Base-by-base conservation (phyloP, 2,888 invertebrate species). In the Cryptocephalus moraei region DNA sequence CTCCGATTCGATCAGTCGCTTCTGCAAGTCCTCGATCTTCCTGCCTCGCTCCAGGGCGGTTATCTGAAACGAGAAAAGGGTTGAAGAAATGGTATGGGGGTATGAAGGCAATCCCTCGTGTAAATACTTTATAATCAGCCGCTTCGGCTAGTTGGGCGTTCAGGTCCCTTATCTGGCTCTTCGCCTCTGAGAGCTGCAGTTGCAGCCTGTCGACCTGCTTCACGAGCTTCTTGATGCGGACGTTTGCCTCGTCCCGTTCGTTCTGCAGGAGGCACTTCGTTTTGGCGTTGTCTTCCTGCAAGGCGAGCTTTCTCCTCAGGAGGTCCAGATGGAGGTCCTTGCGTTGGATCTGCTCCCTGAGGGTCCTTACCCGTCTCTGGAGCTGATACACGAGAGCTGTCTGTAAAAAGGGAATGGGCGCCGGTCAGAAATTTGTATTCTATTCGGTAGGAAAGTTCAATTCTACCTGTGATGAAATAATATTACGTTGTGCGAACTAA, bases 251-350 rank as follows among this genome's bases (percentile, higher is more conserved):
- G 57, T 84, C 84, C 10, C 84, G 75, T 62, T 84, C 84, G 0
- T 79, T 80, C 61, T 80, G 79, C 22, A 84, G 61, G 42, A 82
- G 64, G 47, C 78, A 76, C 59, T 79, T 80, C 33, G 78, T 75
- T 49, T 82, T 74, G 2, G 79, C 75, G 46, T 78, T 81, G 57
- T 87, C 86, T 67, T 91, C 91, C 68, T 91, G 86, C 10, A 91
- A 77, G 48, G 84, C 84, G 45, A 94, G 73, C 69, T 95, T 95
- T 57, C 92, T 82, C 39, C 92, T 77, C 42, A 94, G 73, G 49
- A 94, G 75, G 70, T 95, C 94, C 63, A 94, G 73, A 67, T 95
- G 94, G 38, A 94, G 75, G 65, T 95, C 95, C 61, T 92, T 84
- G 48, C 92, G 81, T 64, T 93, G 92, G 32, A 94, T 75, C 67